Base-by-base conservation (phyloP, 2,797 vertebrate species). In the Semotilus atromaculatus region DNA sequence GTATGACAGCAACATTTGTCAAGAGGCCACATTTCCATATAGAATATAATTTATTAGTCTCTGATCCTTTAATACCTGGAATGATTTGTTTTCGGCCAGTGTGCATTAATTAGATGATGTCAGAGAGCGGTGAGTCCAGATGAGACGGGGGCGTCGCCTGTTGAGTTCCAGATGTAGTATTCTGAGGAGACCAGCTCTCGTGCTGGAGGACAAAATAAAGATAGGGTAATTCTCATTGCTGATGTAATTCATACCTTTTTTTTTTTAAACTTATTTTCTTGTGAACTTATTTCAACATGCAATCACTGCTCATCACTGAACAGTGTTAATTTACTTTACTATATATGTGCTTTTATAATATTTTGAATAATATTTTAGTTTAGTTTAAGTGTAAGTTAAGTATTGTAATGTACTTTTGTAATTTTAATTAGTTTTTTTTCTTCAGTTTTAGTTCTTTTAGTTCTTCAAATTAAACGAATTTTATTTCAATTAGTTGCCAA, bases 131-230 rank as follows among this genome's bases (percentile, higher is more conserved):
- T 89, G 77, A 92, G 92, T 6, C 94, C 94, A 81, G 94, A 94
- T 16, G 93, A 94, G 38, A 96, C 89, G 1, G 98, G 98, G 82
- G 97, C 96, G 43, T 94, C 88, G 16, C 96, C 97, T 90, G 96
- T 97, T 88, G 97, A 97, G 93, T 99, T 99, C 98, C 98, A 99
- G 90, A 99, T 97, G 93, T 94, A 97, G 91, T 98, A 99, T 86
- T 97, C 94, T 6, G 97, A 97, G 89, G 98, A 97, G 80, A 96
- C 92, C 88, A 99, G 93, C 89, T 98, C 97, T 89, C 96, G 94
- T 9, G 96, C 98, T 99, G 85, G 85, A 93, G 86, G 90, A 68
- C 40, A 74, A 36, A 38, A 23, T 5, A 48, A 48, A 45, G 82
- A 21, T 43, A 40, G 38, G 26, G 40, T 45, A 3, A 55, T 68